Evolutionary conservation across 2,888 invertebrate genomes (phyloP).

Genomic region (Hydropsyche betteni): DNA sequence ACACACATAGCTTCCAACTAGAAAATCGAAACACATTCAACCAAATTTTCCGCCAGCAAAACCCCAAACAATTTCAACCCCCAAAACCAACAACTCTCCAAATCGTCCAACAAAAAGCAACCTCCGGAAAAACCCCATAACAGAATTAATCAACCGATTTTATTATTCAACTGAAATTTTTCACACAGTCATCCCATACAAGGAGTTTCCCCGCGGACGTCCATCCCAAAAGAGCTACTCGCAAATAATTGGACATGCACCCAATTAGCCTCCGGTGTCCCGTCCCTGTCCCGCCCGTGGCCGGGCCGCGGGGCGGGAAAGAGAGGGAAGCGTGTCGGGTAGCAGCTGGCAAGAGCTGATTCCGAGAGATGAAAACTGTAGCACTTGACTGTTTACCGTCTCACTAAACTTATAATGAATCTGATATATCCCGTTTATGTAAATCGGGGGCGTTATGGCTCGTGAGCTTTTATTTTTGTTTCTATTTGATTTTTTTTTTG

Average conservation of each 20-base stretch:
- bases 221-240: constrained; percentile 46
- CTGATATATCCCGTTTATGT: constrained; percentile 48
- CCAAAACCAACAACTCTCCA: too few species aligned
- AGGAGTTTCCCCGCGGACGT: constrained; percentile 34
- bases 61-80: too few species aligned
- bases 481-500: background rate
- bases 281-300: constrained; percentile 18
- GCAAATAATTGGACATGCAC: constrained; percentile 53
- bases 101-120: too few species aligned
- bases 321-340: constrained; percentile 34
- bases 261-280: constrained; percentile 48
- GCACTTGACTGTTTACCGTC: constrained; percentile 49
- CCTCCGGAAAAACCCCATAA: too few species aligned
- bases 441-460: constrained; percentile 29
- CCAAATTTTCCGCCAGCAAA: too few species aligned
- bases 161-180: too few species aligned
- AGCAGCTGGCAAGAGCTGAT: constrained; percentile 40
- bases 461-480: background rate
- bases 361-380: constrained; percentile 44
- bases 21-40: too few species aligned
- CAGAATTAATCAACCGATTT: too few species aligned
- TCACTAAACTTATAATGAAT: constrained; percentile 50
- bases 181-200: constrained; percentile 34
- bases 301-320: constrained; percentile 30
- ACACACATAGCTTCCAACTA: too few species aligned